Evolutionary conservation across 2,888 invertebrate genomes (phyloP), one percentile per base, ranked within the genome.

Genomic region (Dione vanillae): DNA sequence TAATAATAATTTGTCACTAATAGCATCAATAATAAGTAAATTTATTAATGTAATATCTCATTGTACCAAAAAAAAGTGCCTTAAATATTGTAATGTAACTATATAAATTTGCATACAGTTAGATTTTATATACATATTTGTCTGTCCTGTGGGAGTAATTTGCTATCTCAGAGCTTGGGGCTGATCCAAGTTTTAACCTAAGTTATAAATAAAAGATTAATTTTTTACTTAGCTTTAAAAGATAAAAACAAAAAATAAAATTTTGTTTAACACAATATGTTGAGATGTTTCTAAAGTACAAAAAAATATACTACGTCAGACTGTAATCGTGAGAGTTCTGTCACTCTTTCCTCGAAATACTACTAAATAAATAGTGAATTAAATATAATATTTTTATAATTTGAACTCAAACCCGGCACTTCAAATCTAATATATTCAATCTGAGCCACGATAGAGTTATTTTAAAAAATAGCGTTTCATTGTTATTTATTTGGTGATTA

Each of bases 401-500:
- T 45, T 45, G 16, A 45, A 45, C 9, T 2, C 45, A 1, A 2
- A 45, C n/a, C 9, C 45, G n/a, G n/a, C 16, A 45, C 16, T 7
- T 8, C n/a, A 9, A 2, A 45, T n/a, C 27, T 27, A 27, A 45
- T 8, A 2, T n/a, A 9, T 45, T n/a, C 47, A 16, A 16, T 10
- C 1, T 10, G 19, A 16, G 19, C 49, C 19, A 49, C 49, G 49
- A 11, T 6, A 16, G 2, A 9, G 10, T 27, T 27, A 27, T 27
- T 27, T 3, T 10, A 10, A 10, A 54, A 37, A 37, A 56, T 56
- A 56, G 37, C 56, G 56, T 56, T 37, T 37, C 56, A 11, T 6
- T 37, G 37, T 56, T 56, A 11, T 3, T 56, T 56, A 56, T 56
- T 56, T 37, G 11, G 11, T 56, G 37, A 16, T 2, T 56, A 56